Conservation (phyloP, 2,113 vertebrate genomes). For the Melanotaenia duboulayi region DNA sequence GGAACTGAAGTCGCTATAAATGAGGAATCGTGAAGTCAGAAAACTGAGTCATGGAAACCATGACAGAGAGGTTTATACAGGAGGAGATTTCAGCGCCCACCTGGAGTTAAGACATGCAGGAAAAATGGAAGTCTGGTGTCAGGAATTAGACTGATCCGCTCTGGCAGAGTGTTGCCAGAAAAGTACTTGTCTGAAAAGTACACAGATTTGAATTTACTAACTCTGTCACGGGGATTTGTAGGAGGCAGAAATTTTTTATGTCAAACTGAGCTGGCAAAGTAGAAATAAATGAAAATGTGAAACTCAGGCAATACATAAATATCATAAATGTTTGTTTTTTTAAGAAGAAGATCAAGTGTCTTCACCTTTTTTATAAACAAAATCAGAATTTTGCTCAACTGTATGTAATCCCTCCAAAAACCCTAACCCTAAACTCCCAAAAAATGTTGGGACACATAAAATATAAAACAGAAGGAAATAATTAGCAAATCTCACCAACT, state of each 20-base stretch:
- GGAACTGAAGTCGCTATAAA: conserved; percentile 53
- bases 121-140: conserved; percentile 48
- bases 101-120: conserved; percentile 44
- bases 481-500: no score
- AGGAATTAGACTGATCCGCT: conserved; percentile 45
- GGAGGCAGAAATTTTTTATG: conserved; percentile 36
- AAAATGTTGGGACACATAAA: no score
- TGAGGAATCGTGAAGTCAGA: conserved; percentile 19
- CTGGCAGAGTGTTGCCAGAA: conserved; percentile 50
- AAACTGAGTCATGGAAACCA: conserved; percentile 50
- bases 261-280: conserved; percentile 31
- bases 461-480: no score
- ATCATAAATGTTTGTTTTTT: no score
- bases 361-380: no score
- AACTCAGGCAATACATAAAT: no score
- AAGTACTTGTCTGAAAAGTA: conserved; percentile 33
- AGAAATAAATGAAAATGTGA: no score
- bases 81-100: conserved; percentile 33
- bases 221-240: conserved; percentile 6
- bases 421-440: no score
- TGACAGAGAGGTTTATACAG: conserved; percentile 51
- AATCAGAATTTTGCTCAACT: no score
- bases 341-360: no score
- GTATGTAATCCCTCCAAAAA: no score
- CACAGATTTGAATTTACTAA: conserved; percentile 48